phyloP scores from a whole-genome alignment of 2,113 vertebrate species.

The Ardeotis arabs region DNA sequence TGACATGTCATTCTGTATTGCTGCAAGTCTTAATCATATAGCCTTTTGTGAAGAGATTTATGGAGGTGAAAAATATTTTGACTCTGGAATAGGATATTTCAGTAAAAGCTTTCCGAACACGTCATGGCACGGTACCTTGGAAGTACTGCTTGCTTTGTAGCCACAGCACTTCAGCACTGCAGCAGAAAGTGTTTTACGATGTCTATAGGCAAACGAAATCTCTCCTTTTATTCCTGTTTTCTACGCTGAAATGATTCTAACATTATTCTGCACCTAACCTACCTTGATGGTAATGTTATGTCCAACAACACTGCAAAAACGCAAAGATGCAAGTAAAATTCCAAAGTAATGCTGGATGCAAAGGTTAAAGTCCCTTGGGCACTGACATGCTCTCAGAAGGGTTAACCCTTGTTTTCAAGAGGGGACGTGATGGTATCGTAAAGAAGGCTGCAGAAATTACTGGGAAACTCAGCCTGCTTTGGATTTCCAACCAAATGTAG shows the following conservation, averaged over 20 bases:
- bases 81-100: constrained; percentile 10
- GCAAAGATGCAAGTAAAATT: background rate
- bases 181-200: background rate
- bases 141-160: background rate
- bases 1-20: constrained; percentile 22
- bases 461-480: background rate
- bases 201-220: background rate
- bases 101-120: background rate
- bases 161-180: background rate
- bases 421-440: background rate
- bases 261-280: background rate
- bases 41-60: constrained; percentile 10
- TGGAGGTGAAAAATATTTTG: constrained; percentile 23
- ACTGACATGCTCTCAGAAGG: background rate
- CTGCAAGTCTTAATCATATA: constrained; percentile 1
- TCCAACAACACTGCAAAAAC: background rate
- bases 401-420: background rate
- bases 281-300: background rate
- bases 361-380: background rate
- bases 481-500: background rate
- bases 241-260: background rate
- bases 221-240: background rate
- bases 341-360: background rate
- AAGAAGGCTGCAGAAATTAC: background rate
- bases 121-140: background rate